Evolutionary conservation across 1,140 invertebrate genomes (phyloP).

Genomic region (Thaumatotibia leucotreta): DNA sequence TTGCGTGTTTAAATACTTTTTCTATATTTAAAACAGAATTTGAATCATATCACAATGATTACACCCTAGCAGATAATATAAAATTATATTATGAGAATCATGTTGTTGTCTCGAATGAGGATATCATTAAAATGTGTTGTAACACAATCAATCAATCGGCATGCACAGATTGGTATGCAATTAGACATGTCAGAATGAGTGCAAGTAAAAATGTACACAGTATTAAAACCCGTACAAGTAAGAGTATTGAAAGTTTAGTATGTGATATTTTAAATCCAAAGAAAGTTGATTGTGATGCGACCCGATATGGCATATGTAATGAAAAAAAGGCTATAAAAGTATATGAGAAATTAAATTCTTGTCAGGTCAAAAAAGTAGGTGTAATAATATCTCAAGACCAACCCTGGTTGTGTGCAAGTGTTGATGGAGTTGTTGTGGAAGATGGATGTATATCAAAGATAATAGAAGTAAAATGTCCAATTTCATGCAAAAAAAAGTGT

Average conservation of each 20-base stretch:
- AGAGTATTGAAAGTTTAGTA: slow-evolving; percentile 19
- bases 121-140: too few species aligned
- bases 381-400: neutral
- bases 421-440: neutral
- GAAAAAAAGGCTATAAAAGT: neutral
- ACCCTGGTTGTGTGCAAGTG: neutral
- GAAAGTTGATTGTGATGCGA: neutral
- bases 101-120: too few species aligned
- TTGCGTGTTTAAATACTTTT: too few species aligned
- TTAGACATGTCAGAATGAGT: too few species aligned
- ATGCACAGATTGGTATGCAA: too few species aligned
- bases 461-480: slow-evolving; percentile 43
- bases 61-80: too few species aligned
- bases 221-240: slow-evolving; percentile 28
- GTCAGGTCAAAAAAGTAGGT: neutral
- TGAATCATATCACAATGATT: too few species aligned
- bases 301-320: neutral
- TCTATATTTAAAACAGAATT: too few species aligned
- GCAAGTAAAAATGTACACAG: slow-evolving; percentile 31
- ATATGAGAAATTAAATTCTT: neutral
- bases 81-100: too few species aligned
- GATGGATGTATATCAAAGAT: slow-evolving; percentile 8
- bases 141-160: too few species aligned
- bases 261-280: neutral
- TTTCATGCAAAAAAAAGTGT: slow-evolving; percentile 27